Evolutionary conservation across 2,113 vertebrate genomes (phyloP), one percentile per base, ranked within the genome.

Genomic region (Cromileptes altivelis): DNA sequence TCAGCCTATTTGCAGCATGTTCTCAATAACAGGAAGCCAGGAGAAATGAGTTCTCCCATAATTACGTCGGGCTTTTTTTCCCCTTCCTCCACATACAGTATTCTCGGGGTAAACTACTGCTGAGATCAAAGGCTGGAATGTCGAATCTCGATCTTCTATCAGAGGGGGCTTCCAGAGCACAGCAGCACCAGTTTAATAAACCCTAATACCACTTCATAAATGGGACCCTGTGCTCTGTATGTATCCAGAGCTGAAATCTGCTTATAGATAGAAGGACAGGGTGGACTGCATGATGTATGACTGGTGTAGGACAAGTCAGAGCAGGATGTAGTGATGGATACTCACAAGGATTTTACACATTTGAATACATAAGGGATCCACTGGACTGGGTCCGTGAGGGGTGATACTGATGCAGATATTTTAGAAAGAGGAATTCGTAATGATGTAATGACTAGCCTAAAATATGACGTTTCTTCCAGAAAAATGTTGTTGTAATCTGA

Each of bases 11-110:
- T 91, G 85, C 85, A 68, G 82, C 80, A n/a, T 78, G 88, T 82
- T 92, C 87, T 78, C 65, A 89, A 93, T 90, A 93, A 94, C 94
- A 94, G 93, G 92, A 93, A 93, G 86, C 62, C 88, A 89, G 84
- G 81, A 93, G 89, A 92, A 94, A 91, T 90, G 68, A 91, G 73
- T 90, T 91, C 73, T 91, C 85, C 82, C 83, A 81, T 90, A 90
- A 94, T 92, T 90, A 85, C 37, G 8, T 71, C 10, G 37, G 71
- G 69, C 78, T 82, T 91, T 75, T 87, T 89, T 74, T 81, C 18
- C 78, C 72, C 76, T 85, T 73, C 83, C 70, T 81, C 82, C 42
- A 53, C 55, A 49, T 88, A 85, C 79, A 75, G 88, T 74, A 37
- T 92, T 92, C 75, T 78, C 10, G 30, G 78, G 64, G 63, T 81